Percentiles rank a stretch among this genome's conserved stretches.
Evolutionary conservation across 2,113 vertebrate genomes (phyloP).

Genomic region (Embiotoca jacksoni): DNA sequence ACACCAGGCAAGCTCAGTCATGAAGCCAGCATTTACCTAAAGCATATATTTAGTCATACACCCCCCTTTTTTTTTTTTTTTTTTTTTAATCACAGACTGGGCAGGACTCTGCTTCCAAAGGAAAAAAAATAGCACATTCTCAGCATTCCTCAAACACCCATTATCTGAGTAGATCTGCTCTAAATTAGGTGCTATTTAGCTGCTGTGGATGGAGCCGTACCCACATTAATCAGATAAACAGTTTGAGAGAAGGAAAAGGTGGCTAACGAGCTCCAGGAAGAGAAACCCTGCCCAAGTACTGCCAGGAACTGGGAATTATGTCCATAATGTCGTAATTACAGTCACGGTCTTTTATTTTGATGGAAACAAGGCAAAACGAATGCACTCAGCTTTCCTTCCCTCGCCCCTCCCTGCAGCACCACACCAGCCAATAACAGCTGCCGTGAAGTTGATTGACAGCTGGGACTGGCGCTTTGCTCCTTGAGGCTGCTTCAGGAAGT

Average conservation of each 20-base stretch:
- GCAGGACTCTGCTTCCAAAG: neutral
- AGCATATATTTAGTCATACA: conserved; percentile 2
- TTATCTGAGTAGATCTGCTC: conserved; percentile 28
- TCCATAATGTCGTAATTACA: conserved; percentile 2
- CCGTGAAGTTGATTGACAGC: conserved; percentile 35
- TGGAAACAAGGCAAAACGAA: conserved; percentile 23
- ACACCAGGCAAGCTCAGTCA: conserved; percentile 12
- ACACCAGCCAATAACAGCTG: conserved; percentile 34
- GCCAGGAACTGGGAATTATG: conserved; percentile 9
- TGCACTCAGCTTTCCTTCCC: neutral
- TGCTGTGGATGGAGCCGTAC: neutral
- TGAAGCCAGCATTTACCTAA: conserved; percentile 12
- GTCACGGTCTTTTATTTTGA: conserved; percentile 22
- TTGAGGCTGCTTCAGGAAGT: neutral
- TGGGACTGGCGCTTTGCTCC: conserved; percentile 9
- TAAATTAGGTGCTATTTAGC: neutral
- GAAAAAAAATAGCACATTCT: neutral
- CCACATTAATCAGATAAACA: conserved; percentile 31
- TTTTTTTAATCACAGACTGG: neutral
- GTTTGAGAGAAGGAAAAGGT: neutral
- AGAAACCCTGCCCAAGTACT: conserved; percentile 8
- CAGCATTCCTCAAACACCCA: conserved; percentile 12
- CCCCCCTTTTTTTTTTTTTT: neutral
- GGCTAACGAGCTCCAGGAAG: conserved; percentile 11
- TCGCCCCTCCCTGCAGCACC: conserved; percentile 55